phyloP scores from a whole-genome alignment of 2,888 invertebrate species.

The Orchesellides sinensis region DNA sequence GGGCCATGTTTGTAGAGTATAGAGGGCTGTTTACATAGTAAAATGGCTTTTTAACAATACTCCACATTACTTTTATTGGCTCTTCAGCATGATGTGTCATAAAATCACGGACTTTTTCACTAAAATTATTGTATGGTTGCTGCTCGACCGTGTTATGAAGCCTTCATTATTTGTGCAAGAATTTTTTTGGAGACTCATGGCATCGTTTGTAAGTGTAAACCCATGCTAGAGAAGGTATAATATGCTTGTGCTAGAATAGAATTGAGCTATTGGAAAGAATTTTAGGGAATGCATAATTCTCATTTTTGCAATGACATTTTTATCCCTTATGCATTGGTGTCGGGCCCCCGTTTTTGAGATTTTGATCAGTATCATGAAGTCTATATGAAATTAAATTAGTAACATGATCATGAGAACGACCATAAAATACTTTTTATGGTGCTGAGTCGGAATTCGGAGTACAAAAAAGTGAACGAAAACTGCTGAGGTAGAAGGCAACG shows the following conservation, averaged over 20 bases:
- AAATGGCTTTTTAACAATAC: slow-evolving; percentile 18
- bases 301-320: neutral
- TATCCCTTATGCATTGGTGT: neutral
- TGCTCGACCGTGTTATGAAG: neutral
- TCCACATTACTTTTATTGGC: neutral
- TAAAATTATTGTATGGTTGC: neutral
- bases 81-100: neutral
- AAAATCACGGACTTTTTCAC: slow-evolving; percentile 10
- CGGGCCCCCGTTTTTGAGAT: neutral
- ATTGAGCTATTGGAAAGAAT: too few species aligned
- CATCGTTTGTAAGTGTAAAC: slow-evolving; percentile 7
- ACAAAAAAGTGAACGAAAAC: neutral
- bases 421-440: slow-evolving; percentile 26
- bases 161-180: slow-evolving; percentile 31
- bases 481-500: neutral
- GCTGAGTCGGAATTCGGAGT: slow-evolving; percentile 37
- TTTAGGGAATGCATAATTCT: neutral
- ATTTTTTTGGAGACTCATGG: slow-evolving; percentile 18
- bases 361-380: neutral
- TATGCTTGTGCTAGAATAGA: too few species aligned
- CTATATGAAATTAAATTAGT: neutral
- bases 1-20: neutral
- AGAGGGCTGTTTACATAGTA: neutral
- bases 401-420: slow-evolving; percentile 7
- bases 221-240: slow-evolving; percentile 10